phyloP scores from a whole-genome alignment of 2,113 vertebrate genomes.

The Eptesicus fuscus region DNA sequence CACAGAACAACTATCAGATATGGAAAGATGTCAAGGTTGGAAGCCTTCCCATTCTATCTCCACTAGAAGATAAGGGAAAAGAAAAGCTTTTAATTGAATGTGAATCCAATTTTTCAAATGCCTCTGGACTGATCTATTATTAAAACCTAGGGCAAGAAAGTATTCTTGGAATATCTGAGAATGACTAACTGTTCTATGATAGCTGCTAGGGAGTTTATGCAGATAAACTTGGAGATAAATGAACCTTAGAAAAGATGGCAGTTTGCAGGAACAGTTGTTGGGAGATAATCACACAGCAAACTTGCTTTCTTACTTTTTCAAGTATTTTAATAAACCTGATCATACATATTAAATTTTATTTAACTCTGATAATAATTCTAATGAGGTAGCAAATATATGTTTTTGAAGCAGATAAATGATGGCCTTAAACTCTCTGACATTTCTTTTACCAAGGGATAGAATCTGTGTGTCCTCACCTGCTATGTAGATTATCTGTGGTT shows the following conservation, averaged over 20 bases:
- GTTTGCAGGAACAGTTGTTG: neutral
- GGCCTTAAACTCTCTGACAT: neutral
- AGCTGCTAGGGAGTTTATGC: neutral
- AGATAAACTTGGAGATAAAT: neutral
- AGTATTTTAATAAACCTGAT: neutral
- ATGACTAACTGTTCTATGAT: neutral
- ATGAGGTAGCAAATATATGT: neutral
- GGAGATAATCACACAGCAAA: neutral
- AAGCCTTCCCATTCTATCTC: neutral
- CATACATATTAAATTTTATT: neutral
- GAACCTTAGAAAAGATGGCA: neutral
- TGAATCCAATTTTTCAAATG: neutral
- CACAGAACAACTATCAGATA: neutral
- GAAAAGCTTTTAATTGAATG: neutral
- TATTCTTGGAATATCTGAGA: neutral
- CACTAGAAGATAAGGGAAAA: neutral
- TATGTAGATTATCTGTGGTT: neutral
- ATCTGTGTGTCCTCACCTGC: neutral
- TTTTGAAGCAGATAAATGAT: neutral
- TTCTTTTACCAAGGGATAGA: neutral
- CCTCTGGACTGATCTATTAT: neutral
- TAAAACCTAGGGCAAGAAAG: neutral
- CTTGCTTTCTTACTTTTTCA: neutral
- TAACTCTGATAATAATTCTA: neutral
- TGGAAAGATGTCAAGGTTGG: neutral